phyloP scores from a whole-genome alignment of 2,888 invertebrate species.

The Tethea ocularis region DNA sequence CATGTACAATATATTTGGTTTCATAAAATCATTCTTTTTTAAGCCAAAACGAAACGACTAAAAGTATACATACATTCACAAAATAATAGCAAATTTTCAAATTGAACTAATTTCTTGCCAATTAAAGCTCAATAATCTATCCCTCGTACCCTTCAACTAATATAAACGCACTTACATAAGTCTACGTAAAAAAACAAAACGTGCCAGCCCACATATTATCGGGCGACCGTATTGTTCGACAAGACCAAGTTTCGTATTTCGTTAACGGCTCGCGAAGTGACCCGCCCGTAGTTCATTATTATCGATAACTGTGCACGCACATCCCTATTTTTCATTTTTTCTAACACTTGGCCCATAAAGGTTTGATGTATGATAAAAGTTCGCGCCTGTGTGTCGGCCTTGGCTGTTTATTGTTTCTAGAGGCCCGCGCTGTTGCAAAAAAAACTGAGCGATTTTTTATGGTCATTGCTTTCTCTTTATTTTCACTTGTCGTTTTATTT shows the following conservation, averaged over 20 bases:
- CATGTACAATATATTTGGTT: too few species aligned
- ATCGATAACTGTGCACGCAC: constrained; percentile 64
- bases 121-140: neutral
- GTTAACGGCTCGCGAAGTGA: constrained; percentile 64
- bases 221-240: constrained; percentile 55
- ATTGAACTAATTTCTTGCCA: neutral
- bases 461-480: neutral
- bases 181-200: constrained; percentile 1
- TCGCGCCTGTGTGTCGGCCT: constrained; percentile 33
- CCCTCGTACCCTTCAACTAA: neutral
- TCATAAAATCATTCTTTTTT: too few species aligned
- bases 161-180: neutral
- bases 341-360: constrained; percentile 51
- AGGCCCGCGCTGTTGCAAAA: neutral
- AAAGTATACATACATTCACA: neutral
- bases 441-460: neutral
- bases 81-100: neutral
- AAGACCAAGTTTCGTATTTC: constrained; percentile 54
- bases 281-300: constrained; percentile 69
- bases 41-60: too few species aligned
- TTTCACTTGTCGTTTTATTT: neutral
- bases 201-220: constrained; percentile 47
- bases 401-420: neutral
- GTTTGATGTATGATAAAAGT: constrained; percentile 68
- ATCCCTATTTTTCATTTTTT: constrained; percentile 48